Evolutionary conservation across 2,888 invertebrate genomes (phyloP).

Genomic region (Myopa tessellatipennis): DNA sequence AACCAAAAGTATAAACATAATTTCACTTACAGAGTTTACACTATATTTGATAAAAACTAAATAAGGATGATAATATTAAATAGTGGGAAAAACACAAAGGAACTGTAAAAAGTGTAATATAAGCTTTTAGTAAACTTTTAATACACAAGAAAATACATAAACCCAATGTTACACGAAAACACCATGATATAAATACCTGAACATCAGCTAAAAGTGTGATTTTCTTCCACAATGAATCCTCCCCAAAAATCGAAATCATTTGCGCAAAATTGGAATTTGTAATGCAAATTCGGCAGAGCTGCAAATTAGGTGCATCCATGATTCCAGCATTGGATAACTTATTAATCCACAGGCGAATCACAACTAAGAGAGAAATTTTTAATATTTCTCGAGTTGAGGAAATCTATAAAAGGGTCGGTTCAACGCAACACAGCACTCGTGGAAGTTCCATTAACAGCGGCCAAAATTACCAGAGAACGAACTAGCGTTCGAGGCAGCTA

Average conservation of each 20-base stretch:
- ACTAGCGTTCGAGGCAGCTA: slow-evolving; percentile 29
- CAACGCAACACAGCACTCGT: not conserved
- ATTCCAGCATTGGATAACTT: slow-evolving; percentile 36
- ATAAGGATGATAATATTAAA: slow-evolving; percentile 17
- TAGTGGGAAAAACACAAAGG: slow-evolving; percentile 26
- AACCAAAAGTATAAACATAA: no score
- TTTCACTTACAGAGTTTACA: slow-evolving; percentile 12
- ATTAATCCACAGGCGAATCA: not conserved
- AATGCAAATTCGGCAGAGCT: slow-evolving; percentile 67
- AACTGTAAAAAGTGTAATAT: slow-evolving; percentile 45
- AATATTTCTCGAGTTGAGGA: not conserved
- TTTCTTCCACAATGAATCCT: slow-evolving; percentile 66
- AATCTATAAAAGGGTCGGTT: not conserved
- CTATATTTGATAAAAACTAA: slow-evolving; percentile 31
- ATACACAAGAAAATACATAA: slow-evolving; percentile 22
- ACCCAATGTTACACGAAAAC: slow-evolving; percentile 1
- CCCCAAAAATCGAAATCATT: slow-evolving; percentile 68
- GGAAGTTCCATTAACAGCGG: slow-evolving; percentile 6
- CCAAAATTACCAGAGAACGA: slow-evolving; percentile 28
- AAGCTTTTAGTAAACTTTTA: slow-evolving; percentile 34
- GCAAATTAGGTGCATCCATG: slow-evolving; percentile 57
- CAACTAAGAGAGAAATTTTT: not conserved
- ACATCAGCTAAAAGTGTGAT: slow-evolving; percentile 66
- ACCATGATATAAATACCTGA: slow-evolving; percentile 55
- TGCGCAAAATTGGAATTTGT: slow-evolving; percentile 61